Conservation (phyloP, 2,113 vertebrate genomes). For the Callithrix jacchus region DNA sequence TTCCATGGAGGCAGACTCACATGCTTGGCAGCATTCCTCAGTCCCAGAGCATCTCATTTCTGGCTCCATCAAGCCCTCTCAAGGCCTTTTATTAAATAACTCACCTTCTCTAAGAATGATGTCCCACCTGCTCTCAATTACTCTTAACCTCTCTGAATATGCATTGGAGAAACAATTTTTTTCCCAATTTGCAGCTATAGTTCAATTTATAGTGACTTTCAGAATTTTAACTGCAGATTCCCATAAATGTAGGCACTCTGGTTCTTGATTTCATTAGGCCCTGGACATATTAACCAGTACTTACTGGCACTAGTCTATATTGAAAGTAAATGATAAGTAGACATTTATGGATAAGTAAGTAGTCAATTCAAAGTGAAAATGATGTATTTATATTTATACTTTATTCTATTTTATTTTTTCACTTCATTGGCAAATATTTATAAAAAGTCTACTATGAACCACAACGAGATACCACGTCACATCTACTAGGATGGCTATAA, state of each 20-base stretch:
- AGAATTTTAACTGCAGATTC: neutral
- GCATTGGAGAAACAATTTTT: neutral
- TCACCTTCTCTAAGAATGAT: neutral
- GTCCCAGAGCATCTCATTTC: neutral
- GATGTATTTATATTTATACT: neutral
- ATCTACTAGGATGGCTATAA: neutral
- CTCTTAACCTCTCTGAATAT: neutral
- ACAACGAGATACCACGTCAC: neutral
- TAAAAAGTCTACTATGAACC: neutral
- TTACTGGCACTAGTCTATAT: neutral
- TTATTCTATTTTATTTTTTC: neutral
- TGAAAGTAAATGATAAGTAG: neutral
- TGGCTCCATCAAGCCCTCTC: neutral
- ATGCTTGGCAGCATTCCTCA: neutral
- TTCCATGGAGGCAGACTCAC: neutral
- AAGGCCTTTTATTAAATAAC: neutral
- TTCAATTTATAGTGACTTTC: neutral
- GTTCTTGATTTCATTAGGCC: neutral
- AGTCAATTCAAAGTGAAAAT: neutral
- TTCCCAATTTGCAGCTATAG: neutral
- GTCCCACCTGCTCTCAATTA: accelerated
- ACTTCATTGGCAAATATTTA: conserved; percentile 1
- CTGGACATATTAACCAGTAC: neutral
- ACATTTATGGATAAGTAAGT: neutral
- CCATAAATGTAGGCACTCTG: neutral